These are phyloP conservation scores for Apoderus coryli DNA, from an alignment of 2,888 invertebrate species.

Conservation along the genomic window DNA sequence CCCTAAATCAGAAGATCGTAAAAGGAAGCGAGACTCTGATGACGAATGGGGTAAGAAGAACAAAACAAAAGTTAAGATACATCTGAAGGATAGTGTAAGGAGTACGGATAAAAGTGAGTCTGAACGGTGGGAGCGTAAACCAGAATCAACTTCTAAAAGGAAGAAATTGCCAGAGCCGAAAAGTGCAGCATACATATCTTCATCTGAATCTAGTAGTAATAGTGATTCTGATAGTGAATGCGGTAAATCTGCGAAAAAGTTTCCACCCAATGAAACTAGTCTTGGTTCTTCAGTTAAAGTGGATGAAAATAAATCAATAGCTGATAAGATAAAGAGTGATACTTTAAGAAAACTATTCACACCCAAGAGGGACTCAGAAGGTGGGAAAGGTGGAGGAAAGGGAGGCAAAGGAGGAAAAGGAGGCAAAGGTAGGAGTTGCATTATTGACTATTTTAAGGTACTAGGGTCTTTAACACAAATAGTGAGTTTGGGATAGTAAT, in stretches of 20 bases:
- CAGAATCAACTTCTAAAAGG: constrained; percentile 26
- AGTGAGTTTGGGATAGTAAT: too few relatives aligned
- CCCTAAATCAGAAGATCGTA: constrained; percentile 8
- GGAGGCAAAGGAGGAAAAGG: constrained; percentile 50
- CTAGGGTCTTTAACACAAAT: too few relatives aligned
- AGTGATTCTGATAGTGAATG: constrained; percentile 22
- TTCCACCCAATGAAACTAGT: constrained; percentile 11
- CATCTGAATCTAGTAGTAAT: constrained; percentile 18
- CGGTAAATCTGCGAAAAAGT: constrained; percentile 14
- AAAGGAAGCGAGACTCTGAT: constrained; percentile 23
- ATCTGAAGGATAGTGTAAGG: constrained; percentile 22
- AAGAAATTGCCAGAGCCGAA: constrained; percentile 24
- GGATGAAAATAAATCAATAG: constrained; percentile 36
- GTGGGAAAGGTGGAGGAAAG: constrained; percentile 53
- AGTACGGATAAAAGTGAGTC: constrained; percentile 26
- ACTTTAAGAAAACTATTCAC: constrained; percentile 51
- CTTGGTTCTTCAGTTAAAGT: constrained; percentile 28
- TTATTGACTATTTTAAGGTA: too few relatives aligned
- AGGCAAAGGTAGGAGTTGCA: too few relatives aligned
- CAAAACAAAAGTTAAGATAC: constrained; percentile 25
- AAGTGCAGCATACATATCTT: constrained; percentile 14
- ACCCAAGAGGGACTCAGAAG: constrained; percentile 41
- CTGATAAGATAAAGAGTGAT: constrained; percentile 57
- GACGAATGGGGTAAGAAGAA: constrained; percentile 29
- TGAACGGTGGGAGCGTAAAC: constrained; percentile 21